These are phyloP conservation scores for Phortica magna DNA, from an alignment of 2,888 invertebrate species.

Conservation along the genomic window DNA sequence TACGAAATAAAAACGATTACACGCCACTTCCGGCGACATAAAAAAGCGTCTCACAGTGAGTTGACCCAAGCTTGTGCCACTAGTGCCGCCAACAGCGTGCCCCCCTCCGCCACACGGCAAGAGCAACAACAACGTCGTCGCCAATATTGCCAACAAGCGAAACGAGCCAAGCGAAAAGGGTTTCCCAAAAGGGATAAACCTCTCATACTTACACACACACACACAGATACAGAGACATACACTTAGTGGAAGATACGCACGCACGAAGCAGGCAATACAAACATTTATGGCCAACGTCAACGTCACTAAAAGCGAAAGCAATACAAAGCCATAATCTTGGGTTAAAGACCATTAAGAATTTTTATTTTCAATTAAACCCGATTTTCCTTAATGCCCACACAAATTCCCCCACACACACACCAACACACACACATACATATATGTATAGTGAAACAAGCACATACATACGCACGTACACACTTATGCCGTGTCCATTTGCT, in stretches of 20 bases:
- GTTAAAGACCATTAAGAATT: constrained; percentile 74
- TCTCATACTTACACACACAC: constrained; percentile 23
- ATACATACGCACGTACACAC: constrained; percentile 13
- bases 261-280: constrained; percentile 1
- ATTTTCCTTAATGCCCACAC: constrained; percentile 72
- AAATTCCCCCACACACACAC: constrained; percentile 51
- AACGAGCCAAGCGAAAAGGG: constrained; percentile 43
- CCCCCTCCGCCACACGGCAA: no score
- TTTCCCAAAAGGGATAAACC: constrained; percentile 38
- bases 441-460: constrained; percentile 5
- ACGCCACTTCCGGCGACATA: constrained; percentile 71
- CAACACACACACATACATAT: constrained; percentile 15
- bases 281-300: constrained; percentile 16
- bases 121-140: not conserved
- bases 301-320: constrained; percentile 67
- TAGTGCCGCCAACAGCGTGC: not conserved
- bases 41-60: constrained; percentile 50
- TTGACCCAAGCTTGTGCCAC: constrained; percentile 41
- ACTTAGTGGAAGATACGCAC: constrained; percentile 43
- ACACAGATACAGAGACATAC: constrained; percentile 30
- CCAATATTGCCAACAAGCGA: not conserved
- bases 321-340: constrained; percentile 71
- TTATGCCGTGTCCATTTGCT: constrained; percentile 9
- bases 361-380: constrained; percentile 74
- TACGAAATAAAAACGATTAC: constrained; percentile 72